Percentiles rank a stretch among this genome's conserved stretches.
Conservation (phyloP, 2,888 invertebrate species). For the Elmis aenea region DNA sequence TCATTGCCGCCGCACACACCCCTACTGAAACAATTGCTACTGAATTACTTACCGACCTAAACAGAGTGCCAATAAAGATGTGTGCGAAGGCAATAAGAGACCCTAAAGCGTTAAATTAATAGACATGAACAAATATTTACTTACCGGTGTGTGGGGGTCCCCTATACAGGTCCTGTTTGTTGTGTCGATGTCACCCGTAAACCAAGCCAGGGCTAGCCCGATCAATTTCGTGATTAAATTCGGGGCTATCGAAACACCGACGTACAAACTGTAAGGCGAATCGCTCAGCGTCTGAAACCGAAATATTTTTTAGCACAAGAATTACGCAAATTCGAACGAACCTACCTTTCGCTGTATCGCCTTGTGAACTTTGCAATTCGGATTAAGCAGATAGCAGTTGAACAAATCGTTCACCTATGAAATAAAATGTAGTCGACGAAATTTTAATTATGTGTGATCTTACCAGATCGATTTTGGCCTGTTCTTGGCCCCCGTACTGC, state of each 20-base stretch:
- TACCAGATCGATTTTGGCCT: constrained; percentile 31
- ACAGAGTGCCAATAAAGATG: too few relatives aligned
- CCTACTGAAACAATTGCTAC: too few relatives aligned
- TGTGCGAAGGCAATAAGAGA: constrained; percentile 12
- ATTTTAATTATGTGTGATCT: constrained; percentile 7
- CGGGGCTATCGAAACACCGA: constrained; percentile 54
- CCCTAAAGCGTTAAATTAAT: constrained; percentile 6
- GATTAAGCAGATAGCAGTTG: constrained; percentile 68
- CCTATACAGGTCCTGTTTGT: constrained; percentile 45
- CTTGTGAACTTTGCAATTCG: constrained; percentile 64
- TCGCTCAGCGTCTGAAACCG: constrained; percentile 35
- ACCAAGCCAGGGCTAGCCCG: constrained; percentile 57
- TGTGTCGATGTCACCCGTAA: constrained; percentile 51
- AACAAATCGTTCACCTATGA: constrained; percentile 66
- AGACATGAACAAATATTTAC: constrained; percentile 12
- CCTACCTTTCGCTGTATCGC: constrained; percentile 47
- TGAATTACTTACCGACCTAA: too few relatives aligned
- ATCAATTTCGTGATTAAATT: constrained; percentile 55
- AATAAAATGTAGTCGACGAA: constrained; percentile 1
- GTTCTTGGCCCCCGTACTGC: constrained; percentile 25
- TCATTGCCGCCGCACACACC: too few relatives aligned
- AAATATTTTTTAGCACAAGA: too few relatives aligned
- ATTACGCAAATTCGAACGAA: too few relatives aligned
- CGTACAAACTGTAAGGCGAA: constrained; percentile 53
- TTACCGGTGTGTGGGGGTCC: constrained; percentile 41